These are phyloP conservation scores for Craseonycteris thonglongyai DNA, from an alignment of 2,113 vertebrate species.

Conservation along the genomic window DNA sequence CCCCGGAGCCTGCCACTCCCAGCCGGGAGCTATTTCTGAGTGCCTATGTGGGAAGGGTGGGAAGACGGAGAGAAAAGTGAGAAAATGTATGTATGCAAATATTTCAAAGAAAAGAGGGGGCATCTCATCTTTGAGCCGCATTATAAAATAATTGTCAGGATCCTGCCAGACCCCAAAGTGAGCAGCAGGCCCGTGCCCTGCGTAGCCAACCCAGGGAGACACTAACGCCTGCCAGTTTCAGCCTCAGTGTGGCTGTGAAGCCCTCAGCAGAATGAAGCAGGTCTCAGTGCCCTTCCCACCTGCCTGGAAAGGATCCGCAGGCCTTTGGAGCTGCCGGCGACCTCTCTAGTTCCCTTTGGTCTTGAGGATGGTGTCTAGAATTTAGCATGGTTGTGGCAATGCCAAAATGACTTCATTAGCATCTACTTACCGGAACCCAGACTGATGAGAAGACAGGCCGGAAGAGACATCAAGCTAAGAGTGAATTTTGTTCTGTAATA, in stretches of 20 bases:
- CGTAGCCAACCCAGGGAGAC: not conserved
- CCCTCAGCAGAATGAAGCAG: not conserved
- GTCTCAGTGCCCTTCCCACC: not conserved
- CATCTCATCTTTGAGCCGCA: slow-evolving; percentile 25
- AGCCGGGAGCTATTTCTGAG: slow-evolving; percentile 57
- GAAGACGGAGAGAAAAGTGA: slow-evolving; percentile 66
- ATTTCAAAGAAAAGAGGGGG: slow-evolving; percentile 61
- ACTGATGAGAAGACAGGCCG: not conserved
- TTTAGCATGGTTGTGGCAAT: accelerated
- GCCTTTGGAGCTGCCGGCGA: too few species aligned
- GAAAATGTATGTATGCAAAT: slow-evolving; percentile 73
- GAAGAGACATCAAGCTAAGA: not conserved
- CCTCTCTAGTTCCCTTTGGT: accelerated
- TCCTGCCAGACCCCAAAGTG: slow-evolving; percentile 62
- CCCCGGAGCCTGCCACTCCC: not conserved
- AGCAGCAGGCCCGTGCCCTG: slow-evolving; percentile 25
- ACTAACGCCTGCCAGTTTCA: not conserved
- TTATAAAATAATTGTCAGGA: not conserved
- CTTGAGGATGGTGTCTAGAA: not conserved
- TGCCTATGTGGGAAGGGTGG: slow-evolving; percentile 62
- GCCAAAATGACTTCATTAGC: not conserved
- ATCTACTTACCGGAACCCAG: not conserved
- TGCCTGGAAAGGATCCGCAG: not conserved
- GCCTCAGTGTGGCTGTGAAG: not conserved
- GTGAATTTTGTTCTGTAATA: not conserved